Conservation (phyloP, 2,797 vertebrate genomes). For the Mus minutoides region DNA sequence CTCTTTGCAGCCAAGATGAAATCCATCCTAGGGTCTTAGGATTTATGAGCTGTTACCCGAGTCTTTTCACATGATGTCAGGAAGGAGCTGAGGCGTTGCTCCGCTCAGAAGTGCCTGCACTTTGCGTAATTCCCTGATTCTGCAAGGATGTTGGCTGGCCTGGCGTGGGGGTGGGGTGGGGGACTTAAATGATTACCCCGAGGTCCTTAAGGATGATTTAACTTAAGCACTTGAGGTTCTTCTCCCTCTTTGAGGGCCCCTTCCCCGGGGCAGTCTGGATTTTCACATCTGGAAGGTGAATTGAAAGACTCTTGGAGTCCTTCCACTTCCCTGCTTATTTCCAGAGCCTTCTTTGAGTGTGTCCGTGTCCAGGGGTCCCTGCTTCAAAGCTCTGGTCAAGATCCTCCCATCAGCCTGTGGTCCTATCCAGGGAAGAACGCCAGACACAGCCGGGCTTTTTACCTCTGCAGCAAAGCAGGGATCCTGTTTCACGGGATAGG, state of each 20-base stretch:
- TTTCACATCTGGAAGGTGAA: constrained; percentile 72
- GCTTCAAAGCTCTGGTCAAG: constrained; percentile 25
- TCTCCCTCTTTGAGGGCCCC: background rate
- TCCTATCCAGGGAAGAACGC: background rate
- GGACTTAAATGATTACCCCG: constrained; percentile 80
- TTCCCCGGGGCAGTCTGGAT: background rate
- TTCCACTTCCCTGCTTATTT: background rate
- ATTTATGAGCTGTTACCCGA: constrained; percentile 83
- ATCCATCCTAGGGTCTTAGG: constrained; percentile 76
- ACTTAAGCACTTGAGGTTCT: constrained; percentile 66
- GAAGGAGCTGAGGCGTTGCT: constrained; percentile 57
- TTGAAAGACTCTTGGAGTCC: background rate
- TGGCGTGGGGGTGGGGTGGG: background rate
- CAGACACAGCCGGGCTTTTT: background rate
- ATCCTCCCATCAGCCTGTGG: background rate
- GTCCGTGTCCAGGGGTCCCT: background rate
- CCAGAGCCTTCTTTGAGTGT: background rate
- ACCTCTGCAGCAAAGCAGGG: background rate
- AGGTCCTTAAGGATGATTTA: constrained; percentile 70
- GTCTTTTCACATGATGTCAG: constrained; percentile 60
- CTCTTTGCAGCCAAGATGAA: constrained; percentile 64
- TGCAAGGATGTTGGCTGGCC: constrained; percentile 59
- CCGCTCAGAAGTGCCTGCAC: constrained; percentile 73
- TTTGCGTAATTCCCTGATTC: constrained; percentile 76
- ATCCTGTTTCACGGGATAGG: background rate